Conservation (phyloP, 2,888 invertebrate genomes). For the Lottia gigantea region DNA sequence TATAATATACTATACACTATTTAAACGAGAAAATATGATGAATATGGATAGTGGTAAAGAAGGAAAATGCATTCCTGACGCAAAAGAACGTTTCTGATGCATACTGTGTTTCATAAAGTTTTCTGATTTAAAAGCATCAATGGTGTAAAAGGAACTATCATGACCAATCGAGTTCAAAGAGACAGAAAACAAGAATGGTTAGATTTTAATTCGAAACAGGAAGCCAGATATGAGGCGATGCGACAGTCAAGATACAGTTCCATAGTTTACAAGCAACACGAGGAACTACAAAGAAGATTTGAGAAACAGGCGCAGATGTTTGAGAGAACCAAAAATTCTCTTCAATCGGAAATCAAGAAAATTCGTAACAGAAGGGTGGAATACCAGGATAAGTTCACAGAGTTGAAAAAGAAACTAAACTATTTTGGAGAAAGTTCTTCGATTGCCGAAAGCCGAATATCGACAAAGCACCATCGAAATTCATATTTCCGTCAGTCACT, state of each 20-base stretch:
- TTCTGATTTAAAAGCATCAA: too few species aligned
- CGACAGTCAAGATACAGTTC: constrained; percentile 7
- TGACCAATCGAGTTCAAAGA: too few species aligned
- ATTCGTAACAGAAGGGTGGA: neutral
- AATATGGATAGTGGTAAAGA: too few species aligned
- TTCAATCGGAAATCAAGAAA: neutral
- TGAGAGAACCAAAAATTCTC: neutral
- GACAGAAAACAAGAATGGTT: too few species aligned
- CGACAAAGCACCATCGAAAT: neutral
- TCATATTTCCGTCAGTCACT: neutral
- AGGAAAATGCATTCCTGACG: too few species aligned
- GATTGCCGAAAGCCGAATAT: constrained; percentile 4
- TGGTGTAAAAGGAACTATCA: too few species aligned
- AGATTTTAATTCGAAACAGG: neutral
- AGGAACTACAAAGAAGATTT: neutral
- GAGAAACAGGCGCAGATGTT: neutral
- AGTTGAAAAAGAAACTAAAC: neutral
- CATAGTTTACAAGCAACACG: constrained; percentile 2
- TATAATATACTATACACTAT: too few species aligned
- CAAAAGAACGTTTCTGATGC: too few species aligned
- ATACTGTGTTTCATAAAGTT: too few species aligned
- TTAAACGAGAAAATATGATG: too few species aligned
- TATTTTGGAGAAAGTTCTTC: neutral
- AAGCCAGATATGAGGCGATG: neutral
- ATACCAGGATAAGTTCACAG: neutral